Evolutionary conservation across 2,797 vertebrate species (phyloP), one percentile per base, ranked within the genome.

Genomic region (Anguilla obscura): DNA sequence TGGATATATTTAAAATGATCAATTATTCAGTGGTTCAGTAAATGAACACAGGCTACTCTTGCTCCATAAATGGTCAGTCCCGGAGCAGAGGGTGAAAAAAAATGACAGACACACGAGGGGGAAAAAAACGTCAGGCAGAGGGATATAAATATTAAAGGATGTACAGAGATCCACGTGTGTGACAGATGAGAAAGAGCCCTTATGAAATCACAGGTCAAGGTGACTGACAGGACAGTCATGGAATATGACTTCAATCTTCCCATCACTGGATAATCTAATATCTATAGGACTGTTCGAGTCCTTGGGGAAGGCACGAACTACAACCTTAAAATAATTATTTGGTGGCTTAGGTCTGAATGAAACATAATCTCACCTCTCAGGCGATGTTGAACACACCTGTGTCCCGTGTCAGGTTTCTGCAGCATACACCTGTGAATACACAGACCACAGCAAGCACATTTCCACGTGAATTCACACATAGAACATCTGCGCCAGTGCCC

Each of bases 91-190:
- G 90, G 92, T 12, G 3, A 90, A 87, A 92, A 90, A 10, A 88
- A 83, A 89, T 85, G 89, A 91, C 86, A 90, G 90, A 91, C 91
- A 89, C 1, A 9, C 63, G 24, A 69, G 63, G 91, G 93, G 91
- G 93, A 91, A 92, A 89, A 91, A 89, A 89, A 89, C 76, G 84
- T 92, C 92, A 93, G 93, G 92, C 92, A 92, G 90, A 6, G 87
- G 84, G 90, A 92, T 92, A 94, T 94, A 93, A 93, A 93, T 94
- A 94, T 92, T 93, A 93, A 94, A 92, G 91, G 91, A 91, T 89
- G 88, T 90, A 88, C 90, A 90, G 88, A n/a, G 80, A 84, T 54
- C 6, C 45, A 24, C 48, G 18, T 18, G 14, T 21, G 48, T 24
- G 52, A 80, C 52, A 87, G 45, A 71, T 58, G 86, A 89, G 89